These are phyloP conservation scores for Apodemia duryi DNA, from an alignment of 2,888 invertebrate genomes.

Conservation along the genomic window DNA sequence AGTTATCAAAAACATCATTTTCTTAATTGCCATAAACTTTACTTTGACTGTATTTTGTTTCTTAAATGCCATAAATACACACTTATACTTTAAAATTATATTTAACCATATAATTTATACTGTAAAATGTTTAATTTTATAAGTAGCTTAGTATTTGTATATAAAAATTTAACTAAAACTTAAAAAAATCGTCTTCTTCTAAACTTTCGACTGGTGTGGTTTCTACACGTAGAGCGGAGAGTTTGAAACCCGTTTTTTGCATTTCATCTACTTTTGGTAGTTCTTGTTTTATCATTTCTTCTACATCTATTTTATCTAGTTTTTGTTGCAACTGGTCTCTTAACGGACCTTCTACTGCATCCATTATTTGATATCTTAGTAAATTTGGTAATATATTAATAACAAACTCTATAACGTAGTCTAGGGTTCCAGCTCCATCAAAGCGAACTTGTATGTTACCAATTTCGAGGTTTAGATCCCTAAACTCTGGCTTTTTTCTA, in stretches of 20 bases:
- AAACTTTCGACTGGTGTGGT: slow-evolving; percentile 40
- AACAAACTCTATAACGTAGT: slow-evolving; percentile 88
- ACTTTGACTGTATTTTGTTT: too few species aligned
- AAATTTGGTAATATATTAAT: slow-evolving; percentile 92
- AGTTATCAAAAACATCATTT: too few species aligned
- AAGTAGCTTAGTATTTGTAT: neutral
- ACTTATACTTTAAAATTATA: neutral
- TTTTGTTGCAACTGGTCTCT: slow-evolving; percentile 86
- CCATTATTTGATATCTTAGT: slow-evolving; percentile 92
- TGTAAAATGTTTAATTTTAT: neutral
- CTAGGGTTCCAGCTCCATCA: slow-evolving; percentile 91
- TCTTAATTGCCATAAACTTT: too few species aligned
- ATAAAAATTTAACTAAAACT: slow-evolving; percentile 49
- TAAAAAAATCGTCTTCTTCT: slow-evolving; percentile 71
- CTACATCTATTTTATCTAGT: slow-evolving; percentile 86
- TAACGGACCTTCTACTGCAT: slow-evolving; percentile 88
- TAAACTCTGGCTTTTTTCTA: slow-evolving; percentile 83
- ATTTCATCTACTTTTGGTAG: slow-evolving; percentile 83
- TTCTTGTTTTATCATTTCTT: slow-evolving; percentile 84
- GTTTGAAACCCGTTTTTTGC: slow-evolving; percentile 65
- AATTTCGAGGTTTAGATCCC: slow-evolving; percentile 87
- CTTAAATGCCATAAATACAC: too few species aligned
- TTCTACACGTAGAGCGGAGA: slow-evolving; percentile 52
- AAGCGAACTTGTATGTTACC: slow-evolving; percentile 92
- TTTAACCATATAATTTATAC: neutral